These are phyloP conservation scores for Drosophila conformis DNA, from an alignment of 2,888 invertebrate genomes.

Conservation along the genomic window DNA sequence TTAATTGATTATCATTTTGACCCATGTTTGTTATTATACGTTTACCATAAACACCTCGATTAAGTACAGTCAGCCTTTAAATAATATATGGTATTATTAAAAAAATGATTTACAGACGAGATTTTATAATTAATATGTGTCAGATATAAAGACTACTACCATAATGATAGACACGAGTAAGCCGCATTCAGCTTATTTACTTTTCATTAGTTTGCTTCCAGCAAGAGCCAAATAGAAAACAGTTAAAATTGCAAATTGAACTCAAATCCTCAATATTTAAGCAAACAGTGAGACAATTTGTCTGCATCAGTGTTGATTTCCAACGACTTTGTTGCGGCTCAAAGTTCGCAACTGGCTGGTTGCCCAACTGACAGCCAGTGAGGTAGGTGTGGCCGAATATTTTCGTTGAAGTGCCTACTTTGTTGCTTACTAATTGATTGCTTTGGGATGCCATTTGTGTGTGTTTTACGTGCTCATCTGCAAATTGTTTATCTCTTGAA, in stretches of 20 bases:
- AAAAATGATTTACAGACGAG: neutral
- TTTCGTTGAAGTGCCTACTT: slow-evolving; percentile 12
- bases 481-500: slow-evolving; percentile 13
- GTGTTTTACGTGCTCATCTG: slow-evolving; percentile 14
- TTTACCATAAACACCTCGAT: neutral
- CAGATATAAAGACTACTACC: neutral
- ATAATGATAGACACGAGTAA: neutral
- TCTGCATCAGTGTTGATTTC: slow-evolving; percentile 32
- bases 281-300: neutral
- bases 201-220: neutral
- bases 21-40: neutral
- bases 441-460: slow-evolving; percentile 23
- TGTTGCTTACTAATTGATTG: slow-evolving; percentile 31
- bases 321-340: slow-evolving; percentile 30
- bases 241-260: slow-evolving; percentile 9
- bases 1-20: neutral
- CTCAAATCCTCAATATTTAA: slow-evolving; percentile 4
- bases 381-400: slow-evolving; percentile 40
- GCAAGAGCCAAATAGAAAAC: neutral
- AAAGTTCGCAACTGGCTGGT: slow-evolving; percentile 34
- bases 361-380: slow-evolving; percentile 26
- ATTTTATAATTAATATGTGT: neutral
- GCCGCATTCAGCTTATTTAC: neutral
- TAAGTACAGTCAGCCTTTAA: neutral
- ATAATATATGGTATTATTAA: neutral